These are phyloP conservation scores for Antrozous pallidus DNA, from an alignment of 2,797 vertebrate species.

Conservation along the genomic window DNA sequence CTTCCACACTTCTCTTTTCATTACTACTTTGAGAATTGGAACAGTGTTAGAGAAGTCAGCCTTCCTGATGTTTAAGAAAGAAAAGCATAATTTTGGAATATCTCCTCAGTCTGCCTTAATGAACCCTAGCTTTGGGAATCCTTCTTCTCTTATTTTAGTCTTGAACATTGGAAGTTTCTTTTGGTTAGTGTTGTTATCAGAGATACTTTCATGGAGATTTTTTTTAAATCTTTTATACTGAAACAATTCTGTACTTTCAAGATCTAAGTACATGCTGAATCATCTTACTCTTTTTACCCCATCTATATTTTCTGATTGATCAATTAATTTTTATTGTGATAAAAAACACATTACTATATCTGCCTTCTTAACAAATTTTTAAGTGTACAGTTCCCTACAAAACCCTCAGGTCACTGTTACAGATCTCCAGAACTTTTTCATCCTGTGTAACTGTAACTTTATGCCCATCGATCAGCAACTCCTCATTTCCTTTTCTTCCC, in stretches of 20 bases:
- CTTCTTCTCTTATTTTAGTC: not conserved
- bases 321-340: not conserved
- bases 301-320: not conserved
- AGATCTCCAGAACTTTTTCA: not conserved
- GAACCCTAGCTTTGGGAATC: not conserved
- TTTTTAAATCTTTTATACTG: not conserved
- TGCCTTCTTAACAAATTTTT: not conserved
- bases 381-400: not conserved
- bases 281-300: not conserved
- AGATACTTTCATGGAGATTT: not conserved
- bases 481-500: not conserved
- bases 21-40: not conserved
- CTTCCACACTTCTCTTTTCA: not conserved
- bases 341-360: not conserved
- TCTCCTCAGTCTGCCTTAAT: not conserved
- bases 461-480: not conserved
- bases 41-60: not conserved
- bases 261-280: not conserved
- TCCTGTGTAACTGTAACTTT: not conserved
- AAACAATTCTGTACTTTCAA: not conserved
- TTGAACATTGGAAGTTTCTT: not conserved
- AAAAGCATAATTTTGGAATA: not conserved
- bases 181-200: not conserved
- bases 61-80: not conserved
- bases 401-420: accelerated